phyloP scores from a whole-genome alignment of 2,113 vertebrate species.

The Abramis brama region DNA sequence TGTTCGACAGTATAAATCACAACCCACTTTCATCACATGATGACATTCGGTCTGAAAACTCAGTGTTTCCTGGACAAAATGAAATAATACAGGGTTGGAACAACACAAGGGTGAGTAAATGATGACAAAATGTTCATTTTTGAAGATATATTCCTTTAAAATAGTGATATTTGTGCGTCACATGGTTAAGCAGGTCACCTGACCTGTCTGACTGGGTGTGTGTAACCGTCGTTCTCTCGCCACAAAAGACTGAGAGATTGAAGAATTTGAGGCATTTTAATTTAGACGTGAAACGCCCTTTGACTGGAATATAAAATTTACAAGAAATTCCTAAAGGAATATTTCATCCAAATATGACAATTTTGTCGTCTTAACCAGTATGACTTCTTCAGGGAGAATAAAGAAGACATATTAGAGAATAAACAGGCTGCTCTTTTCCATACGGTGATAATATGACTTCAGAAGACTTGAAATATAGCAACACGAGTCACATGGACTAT shows the following conservation, averaged over 20 bases:
- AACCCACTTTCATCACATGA: background rate
- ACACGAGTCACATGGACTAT: background rate
- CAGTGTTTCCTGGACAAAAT: background rate
- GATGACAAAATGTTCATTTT: background rate
- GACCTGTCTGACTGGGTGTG: background rate
- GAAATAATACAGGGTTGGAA: background rate
- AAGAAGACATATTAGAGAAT: background rate
- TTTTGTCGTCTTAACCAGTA: background rate
- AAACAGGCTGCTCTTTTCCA: background rate
- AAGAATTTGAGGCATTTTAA: background rate
- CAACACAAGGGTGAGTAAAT: background rate
- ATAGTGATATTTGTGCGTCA: background rate
- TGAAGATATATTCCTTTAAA: background rate
- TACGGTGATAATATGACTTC: background rate
- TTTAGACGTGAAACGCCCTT: background rate
- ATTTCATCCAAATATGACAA: background rate
- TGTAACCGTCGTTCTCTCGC: background rate
- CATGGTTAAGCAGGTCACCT: background rate
- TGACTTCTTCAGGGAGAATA: background rate
- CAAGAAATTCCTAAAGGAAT: background rate
- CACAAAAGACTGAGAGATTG: background rate
- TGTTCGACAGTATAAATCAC: background rate
- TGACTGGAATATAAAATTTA: background rate
- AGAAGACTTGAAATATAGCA: background rate
- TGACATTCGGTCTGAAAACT: background rate